These are phyloP conservation scores for Lacerta agilis DNA, from an alignment of 2,797 vertebrate species.

Conservation along the genomic window DNA sequence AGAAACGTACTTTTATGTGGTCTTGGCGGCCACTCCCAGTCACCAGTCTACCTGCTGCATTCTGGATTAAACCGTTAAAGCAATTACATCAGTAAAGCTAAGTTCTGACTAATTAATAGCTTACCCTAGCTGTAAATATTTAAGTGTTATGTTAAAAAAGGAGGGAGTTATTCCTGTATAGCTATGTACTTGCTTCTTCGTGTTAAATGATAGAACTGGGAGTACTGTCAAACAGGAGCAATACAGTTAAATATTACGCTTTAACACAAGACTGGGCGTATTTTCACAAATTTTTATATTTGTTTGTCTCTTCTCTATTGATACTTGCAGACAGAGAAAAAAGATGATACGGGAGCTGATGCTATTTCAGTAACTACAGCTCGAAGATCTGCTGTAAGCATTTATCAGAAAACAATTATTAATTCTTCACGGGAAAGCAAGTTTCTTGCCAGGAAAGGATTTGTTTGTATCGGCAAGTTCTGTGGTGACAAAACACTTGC, in stretches of 20 bases:
- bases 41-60: too few species aligned
- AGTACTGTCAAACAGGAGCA: background rate
- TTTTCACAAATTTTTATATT: constrained; percentile 17
- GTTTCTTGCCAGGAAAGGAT: constrained; percentile 30
- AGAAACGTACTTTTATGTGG: too few species aligned
- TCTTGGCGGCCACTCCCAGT: too few species aligned
- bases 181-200: background rate
- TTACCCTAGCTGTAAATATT: background rate
- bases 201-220: background rate
- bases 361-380: constrained; percentile 5
- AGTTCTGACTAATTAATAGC: background rate
- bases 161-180: background rate
- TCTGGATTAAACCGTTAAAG: background rate
- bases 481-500: constrained; percentile 8
- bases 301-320: constrained; percentile 10
- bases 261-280: background rate
- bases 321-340: constrained; percentile 73
- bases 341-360: constrained; percentile 62
- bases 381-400: constrained; percentile 72
- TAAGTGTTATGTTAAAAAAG: background rate
- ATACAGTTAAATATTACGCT: background rate
- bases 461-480: background rate
- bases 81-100: background rate
- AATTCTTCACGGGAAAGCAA: background rate
- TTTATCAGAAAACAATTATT: constrained; percentile 38